Evolutionary conservation across 2,888 invertebrate genomes (phyloP), one percentile per base, ranked within the genome.

Genomic region (Troides oblongomaculatus): DNA sequence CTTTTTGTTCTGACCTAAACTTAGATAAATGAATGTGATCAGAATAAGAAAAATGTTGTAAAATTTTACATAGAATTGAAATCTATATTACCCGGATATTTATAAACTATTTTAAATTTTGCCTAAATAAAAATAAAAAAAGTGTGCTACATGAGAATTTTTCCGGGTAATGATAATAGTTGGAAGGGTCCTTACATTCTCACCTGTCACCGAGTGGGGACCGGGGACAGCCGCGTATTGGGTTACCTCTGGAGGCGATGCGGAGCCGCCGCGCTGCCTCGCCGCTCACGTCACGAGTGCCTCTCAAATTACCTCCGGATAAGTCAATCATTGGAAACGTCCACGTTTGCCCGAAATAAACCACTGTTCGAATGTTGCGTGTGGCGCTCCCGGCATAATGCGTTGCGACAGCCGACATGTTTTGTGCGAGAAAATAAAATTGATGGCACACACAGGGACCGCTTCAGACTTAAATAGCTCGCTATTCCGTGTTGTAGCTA

Each of bases 351-450:
- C 88, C 81, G 84, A 92, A 92, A 92, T 92, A 92, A 92, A 92
- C 91, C 89, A 80, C 81, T 83, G 82, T 86, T 84, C 84, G 81
- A 88, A 90, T 87, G 89, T 87, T 88, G 90, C 89, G 90, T 90
- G 91, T 87, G 89, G 89, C 87, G 86, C 87, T 81, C 86, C 78
- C 82, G 79, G 82, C 82, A 88, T 91, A 90, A 92, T 89, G 90
- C 86, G 88, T 84, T 89, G 89, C 89, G 92, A 91, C 92, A 91
- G 88, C 87, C 88, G 86, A 91, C 92, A 88, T 90, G 91, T 90
- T 91, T 90, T 91, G 90, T 88, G 89, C 90, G 90, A 91, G 91
- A 92, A 92, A 92, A 92, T 90, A 92, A 92, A 91, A 92, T 90
- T 88, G 88, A 91, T 90, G 92, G 88, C 87, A 84, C 86, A 83